Evolutionary conservation across 2,113 vertebrate species (phyloP).

Genomic region (Otolemur garnettii): DNA sequence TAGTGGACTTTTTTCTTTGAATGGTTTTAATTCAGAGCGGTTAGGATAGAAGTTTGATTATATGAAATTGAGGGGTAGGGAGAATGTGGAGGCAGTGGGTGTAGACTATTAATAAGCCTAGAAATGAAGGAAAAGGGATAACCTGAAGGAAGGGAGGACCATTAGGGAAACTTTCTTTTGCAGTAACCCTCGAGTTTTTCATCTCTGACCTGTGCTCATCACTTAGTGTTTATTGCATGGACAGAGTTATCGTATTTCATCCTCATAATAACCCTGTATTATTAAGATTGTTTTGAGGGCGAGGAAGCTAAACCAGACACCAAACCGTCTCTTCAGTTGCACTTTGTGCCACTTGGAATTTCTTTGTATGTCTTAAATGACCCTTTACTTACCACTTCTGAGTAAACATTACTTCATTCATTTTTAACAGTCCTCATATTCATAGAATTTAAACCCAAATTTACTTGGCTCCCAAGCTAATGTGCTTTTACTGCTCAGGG

Average conservation of each 20-base stretch:
- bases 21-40: constrained; percentile 59
- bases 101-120: constrained; percentile 53
- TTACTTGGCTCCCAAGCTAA: not conserved
- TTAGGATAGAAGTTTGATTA: constrained; percentile 59
- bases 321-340: not conserved
- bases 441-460: not conserved
- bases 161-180: not conserved
- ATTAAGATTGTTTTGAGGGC: not conserved
- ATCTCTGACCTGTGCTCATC: not conserved
- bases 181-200: not conserved
- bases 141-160: not conserved
- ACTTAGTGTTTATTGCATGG: not conserved
- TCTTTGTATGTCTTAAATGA: not conserved
- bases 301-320: not conserved
- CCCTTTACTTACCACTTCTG: not conserved
- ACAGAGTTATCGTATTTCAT: not conserved
- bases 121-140: constrained; percentile 30
- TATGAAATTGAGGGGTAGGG: constrained; percentile 54
- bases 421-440: not conserved
- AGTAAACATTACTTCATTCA: not conserved
- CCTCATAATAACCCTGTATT: not conserved
- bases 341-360: not conserved
- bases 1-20: constrained; percentile 41
- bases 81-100: not conserved
- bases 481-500: not conserved